Conservation (phyloP, 2,888 invertebrate genomes). For the Eristalis intricaria region DNA sequence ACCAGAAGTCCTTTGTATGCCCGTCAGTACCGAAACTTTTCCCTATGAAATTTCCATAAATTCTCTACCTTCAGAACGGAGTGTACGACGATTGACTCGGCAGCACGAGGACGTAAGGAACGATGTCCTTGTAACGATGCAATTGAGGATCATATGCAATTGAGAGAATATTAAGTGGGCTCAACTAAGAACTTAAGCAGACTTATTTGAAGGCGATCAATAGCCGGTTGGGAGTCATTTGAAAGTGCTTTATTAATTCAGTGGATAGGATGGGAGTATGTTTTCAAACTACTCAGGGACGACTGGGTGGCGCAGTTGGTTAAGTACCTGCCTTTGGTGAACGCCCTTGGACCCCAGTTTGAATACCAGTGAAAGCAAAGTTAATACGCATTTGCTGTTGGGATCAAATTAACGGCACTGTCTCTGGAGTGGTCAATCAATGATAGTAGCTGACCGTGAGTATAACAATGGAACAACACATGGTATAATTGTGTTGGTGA, state of each 20-base stretch:
- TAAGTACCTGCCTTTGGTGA: too few relatives aligned
- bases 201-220: not conserved
- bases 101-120: not conserved
- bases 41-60: not conserved
- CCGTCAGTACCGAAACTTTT: not conserved
- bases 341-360: too few relatives aligned
- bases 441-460: too few relatives aligned
- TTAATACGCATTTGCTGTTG: too few relatives aligned
- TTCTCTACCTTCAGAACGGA: not conserved
- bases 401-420: too few relatives aligned
- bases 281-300: too few relatives aligned
- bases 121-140: not conserved
- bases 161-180: not conserved
- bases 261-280: not conserved
- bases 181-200: not conserved
- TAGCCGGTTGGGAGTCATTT: not conserved
- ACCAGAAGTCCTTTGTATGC: not conserved
- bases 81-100: not conserved
- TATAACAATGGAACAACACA: too few relatives aligned
- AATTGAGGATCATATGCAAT: not conserved
- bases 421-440: too few relatives aligned
- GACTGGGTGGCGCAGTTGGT: too few relatives aligned
- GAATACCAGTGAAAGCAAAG: too few relatives aligned
- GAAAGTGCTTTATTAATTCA: not conserved
- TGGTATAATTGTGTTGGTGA: too few relatives aligned